These are phyloP conservation scores for Enteromius radiatus DNA, from an alignment of 2,797 vertebrate species.

Conservation along the genomic window DNA sequence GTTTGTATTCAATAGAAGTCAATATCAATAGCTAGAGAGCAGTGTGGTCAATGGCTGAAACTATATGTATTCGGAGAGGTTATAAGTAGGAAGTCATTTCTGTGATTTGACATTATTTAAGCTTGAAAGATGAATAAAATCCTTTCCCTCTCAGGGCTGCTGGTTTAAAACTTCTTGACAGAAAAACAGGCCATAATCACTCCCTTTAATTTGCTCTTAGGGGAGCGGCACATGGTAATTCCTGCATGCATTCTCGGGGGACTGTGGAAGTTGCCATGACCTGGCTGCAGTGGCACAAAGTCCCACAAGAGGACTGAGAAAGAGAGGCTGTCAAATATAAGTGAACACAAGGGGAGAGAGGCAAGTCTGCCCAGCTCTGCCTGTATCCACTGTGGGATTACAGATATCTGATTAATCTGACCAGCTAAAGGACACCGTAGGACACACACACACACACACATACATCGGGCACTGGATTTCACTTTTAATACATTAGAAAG, in stretches of 20 bases:
- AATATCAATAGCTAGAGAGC: background rate
- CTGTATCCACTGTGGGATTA: constrained; percentile 76
- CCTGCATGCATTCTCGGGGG: constrained; percentile 49
- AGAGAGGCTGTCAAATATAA: constrained; percentile 29
- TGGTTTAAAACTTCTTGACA: constrained; percentile 33
- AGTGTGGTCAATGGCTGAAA: background rate
- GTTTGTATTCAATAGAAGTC: background rate
- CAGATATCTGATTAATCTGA: constrained; percentile 83
- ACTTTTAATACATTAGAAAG: constrained; percentile 82
- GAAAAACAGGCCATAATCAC: constrained; percentile 50
- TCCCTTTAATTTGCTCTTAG: constrained; percentile 38
- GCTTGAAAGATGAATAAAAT: background rate
- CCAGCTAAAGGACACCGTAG: constrained; percentile 72
- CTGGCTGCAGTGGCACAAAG: constrained; percentile 22
- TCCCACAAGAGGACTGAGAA: constrained; percentile 21
- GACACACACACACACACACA: constrained; percentile 62
- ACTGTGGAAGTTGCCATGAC: constrained; percentile 47
- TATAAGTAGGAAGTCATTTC: background rate
- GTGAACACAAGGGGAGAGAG: constrained; percentile 35
- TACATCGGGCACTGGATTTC: constrained; percentile 70
- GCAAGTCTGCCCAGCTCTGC: constrained; percentile 50
- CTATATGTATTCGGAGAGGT: background rate
- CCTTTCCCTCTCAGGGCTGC: background rate
- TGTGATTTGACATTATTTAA: background rate
- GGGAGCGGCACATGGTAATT: constrained; percentile 42